phyloP scores from a whole-genome alignment of 2,797 vertebrate genomes.

The Choloepus didactylus region DNA sequence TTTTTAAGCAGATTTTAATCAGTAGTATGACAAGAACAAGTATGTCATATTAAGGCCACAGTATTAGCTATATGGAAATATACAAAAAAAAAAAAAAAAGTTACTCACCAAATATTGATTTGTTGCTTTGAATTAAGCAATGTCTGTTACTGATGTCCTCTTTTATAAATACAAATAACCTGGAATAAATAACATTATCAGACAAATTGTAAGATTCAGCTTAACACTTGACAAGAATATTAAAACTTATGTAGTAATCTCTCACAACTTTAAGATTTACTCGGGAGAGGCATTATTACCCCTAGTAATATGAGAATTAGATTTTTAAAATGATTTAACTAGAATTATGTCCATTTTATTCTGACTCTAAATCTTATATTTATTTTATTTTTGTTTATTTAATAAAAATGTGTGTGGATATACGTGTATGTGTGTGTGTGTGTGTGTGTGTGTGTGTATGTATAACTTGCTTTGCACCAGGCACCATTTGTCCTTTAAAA shows the following conservation, averaged over 20 bases:
- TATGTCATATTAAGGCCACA: not conserved
- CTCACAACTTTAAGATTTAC: not conserved
- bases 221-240: not conserved
- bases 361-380: not conserved
- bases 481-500: not conserved
- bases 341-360: not conserved
- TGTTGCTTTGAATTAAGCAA: not conserved
- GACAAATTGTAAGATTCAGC: not conserved
- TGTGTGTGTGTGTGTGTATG: too few relatives aligned
- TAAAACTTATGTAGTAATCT: slow-evolving; percentile 33
- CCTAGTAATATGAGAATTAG: not conserved
- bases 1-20: not conserved
- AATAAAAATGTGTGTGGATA: not conserved
- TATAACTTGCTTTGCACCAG: not conserved
- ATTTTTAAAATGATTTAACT: not conserved
- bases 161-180: not conserved
- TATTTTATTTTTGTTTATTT: not conserved
- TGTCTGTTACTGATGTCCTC: not conserved
- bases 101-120: not conserved
- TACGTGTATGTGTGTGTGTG: too few relatives aligned
- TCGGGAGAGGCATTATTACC: not conserved
- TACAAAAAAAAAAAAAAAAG: not conserved
- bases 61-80: not conserved
- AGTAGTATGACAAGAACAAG: not conserved
- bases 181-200: not conserved